Base-by-base conservation (phyloP, 2,888 invertebrate species). In the Pteria penguin region DNA sequence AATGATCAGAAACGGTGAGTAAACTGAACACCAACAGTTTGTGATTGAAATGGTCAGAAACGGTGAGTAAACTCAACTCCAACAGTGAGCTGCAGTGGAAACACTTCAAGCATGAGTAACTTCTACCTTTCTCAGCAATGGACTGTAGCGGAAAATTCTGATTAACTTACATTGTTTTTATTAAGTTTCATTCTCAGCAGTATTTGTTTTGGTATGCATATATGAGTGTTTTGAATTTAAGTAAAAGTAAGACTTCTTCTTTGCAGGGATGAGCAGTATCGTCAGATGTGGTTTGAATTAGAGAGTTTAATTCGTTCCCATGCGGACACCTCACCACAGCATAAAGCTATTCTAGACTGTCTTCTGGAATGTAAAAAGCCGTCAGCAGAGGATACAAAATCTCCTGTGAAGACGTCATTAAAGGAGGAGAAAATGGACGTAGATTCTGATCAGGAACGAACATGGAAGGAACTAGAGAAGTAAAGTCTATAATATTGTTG, bases 261-360 rank as follows among this genome's bases (percentile, higher is more conserved):
- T 72, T 86, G 26, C 84, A 93, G 94, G 80, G 97, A 98, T 86
- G 98, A 98, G 88, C 97, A 97, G 87, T 98, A 98, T 93, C 95
- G 96, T 61, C 94, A 96, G 78, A 94, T 98, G 91, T 98, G 98
- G 96, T 94, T 94, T 33, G 98, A 98, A 91, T 92, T 98, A 63
- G 98, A 98, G 91, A 95, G 95, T 14, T 93, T 97, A 52, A 93
- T 98, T 0, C 95, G 96, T 71, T 94, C 95, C 31, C 96, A 96
- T 90, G 94, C 95, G 0, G 84, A 82, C 31, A 95, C 95, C 69
- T 96, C 97, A 0, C 93, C 95, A 2, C 95, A 95, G 82, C 98
- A 98, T 90, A 80, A 81, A 69, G 83, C 86, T 71, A 84, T 92
- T 3, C 83, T 91, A 4, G 88, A 89, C 32, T 91, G 91, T 89